phyloP scores from a whole-genome alignment of 2,797 vertebrate species.

The Cossypha heuglini region DNA sequence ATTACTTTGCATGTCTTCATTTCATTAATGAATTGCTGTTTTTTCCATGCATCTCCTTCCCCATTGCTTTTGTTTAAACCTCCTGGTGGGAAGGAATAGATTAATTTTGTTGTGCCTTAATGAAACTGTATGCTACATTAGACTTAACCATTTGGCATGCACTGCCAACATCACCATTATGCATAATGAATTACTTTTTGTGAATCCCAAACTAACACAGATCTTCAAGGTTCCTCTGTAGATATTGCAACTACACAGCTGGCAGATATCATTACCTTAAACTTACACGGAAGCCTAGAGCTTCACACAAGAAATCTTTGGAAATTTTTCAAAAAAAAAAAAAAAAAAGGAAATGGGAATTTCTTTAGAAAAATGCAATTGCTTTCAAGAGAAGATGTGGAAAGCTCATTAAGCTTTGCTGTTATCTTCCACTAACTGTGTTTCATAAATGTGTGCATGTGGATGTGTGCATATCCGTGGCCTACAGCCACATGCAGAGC shows the following conservation, averaged over 20 bases:
- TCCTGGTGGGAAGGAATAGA: conserved; percentile 81
- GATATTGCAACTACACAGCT: conserved; percentile 4
- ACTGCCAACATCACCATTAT: conserved; percentile 81
- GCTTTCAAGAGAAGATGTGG: background rate
- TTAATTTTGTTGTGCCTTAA: conserved; percentile 83
- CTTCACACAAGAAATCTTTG: background rate
- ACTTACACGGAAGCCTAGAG: background rate
- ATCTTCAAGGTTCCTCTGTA: conserved; percentile 60
- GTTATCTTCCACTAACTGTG: background rate
- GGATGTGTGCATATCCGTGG: no score
- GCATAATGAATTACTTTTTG: conserved; percentile 79
- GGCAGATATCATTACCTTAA: background rate
- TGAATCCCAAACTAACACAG: conserved; percentile 74
- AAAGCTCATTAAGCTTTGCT: background rate
- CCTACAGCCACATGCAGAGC: background rate
- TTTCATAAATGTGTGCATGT: background rate
- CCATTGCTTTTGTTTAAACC: conserved; percentile 84
- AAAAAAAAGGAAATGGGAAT: background rate
- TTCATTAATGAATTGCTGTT: conserved; percentile 81
- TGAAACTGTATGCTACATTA: conserved; percentile 89
- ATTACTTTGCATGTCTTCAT: conserved; percentile 81
- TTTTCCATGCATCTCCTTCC: conserved; percentile 74
- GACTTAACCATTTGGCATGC: conserved; percentile 83
- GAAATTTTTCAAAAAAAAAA: background rate
- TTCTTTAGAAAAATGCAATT: background rate